Evolutionary conservation across 2,797 vertebrate genomes (phyloP), one percentile per base, ranked within the genome.

Genomic region (Halcyon leucocephala): DNA sequence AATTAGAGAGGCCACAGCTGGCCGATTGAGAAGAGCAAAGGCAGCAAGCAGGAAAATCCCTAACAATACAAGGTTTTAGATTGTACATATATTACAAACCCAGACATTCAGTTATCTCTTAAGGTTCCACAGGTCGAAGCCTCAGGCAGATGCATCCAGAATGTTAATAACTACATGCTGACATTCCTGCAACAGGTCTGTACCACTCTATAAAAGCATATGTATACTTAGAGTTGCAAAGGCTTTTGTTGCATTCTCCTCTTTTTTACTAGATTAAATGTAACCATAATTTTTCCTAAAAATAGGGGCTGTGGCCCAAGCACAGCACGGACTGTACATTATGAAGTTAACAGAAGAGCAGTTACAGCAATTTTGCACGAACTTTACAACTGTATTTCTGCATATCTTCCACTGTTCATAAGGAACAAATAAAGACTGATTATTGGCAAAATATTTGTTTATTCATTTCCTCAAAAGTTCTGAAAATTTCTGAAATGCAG

Each of bases 381-480:
- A 81, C 9, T 52, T 69, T 62, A 85, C 5, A 51, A 19, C 13
- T 24, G 3, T 37, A 51, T 74, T 58, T 69, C 9, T 58, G 9
- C 29, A 60, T 22, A 91, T 4, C 17, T 77, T 67, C 48, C 17
- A 49, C 20, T 35, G 3, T 41, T 73, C 44, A 17, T 65, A 71
- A 65, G 3, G 5, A 71, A 28, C 12, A 64, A 67, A 22, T 51
- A 70, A 2, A 74, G 35, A 70, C 13, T 26, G 13, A 44, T 49
- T 83, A 93, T 64, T 78, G 13, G 7, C 10, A 71, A 93, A 90
- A 22, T 29, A 71, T 44, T 71, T 94, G 52, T 15, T 67, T 81
- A 55, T 55, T 77, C 1, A 37, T 84, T 95, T 83, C 78, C 31
- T 84, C 60, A 82, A 31, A 93, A 91, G 58, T 84, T 82, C 22